These are phyloP conservation scores for Colletes latitarsis DNA, from an alignment of 1,140 invertebrate species.

Conservation along the genomic window DNA sequence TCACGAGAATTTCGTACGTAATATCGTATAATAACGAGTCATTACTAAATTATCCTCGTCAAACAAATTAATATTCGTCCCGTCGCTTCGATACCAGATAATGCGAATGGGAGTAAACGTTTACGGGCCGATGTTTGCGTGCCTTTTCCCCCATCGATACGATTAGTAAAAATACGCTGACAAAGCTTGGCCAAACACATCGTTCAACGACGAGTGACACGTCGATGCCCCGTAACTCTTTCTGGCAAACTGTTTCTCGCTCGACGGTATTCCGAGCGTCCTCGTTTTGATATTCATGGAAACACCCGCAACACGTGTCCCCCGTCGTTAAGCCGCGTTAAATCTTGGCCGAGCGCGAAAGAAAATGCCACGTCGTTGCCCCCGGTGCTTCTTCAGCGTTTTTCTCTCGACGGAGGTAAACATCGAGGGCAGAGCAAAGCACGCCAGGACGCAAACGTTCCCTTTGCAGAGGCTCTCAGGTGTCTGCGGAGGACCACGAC, in stretches of 20 bases:
- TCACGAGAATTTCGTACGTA: too few species aligned
- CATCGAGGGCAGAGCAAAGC: background rate
- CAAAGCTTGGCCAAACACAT: too few species aligned
- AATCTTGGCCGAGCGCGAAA: background rate
- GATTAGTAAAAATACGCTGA: too few species aligned
- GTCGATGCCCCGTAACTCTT: constrained; percentile 4
- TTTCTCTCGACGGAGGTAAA: constrained; percentile 7
- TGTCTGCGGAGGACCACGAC: constrained; percentile 56
- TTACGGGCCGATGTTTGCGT: too few species aligned
- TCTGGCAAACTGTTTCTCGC: background rate
- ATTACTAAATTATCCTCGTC: too few species aligned
- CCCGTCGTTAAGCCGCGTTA: background rate
- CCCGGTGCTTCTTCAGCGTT: constrained; percentile 16
- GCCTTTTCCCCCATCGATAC: too few species aligned
- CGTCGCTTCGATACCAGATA: too few species aligned
- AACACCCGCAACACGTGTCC: constrained; percentile 28
- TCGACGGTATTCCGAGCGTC: background rate
- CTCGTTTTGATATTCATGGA: constrained; percentile 34
- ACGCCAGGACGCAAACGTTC: constrained; percentile 1
- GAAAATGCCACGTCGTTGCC: background rate
- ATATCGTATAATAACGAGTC: too few species aligned
- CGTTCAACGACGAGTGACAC: background rate
- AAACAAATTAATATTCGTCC: too few species aligned
- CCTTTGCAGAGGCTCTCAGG: constrained; percentile 12
- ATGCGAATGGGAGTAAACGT: too few species aligned